Evolutionary conservation across 2,113 vertebrate genomes (phyloP), one percentile per base, ranked within the genome.

Genomic region (Chlamydotis undulata): DNA sequence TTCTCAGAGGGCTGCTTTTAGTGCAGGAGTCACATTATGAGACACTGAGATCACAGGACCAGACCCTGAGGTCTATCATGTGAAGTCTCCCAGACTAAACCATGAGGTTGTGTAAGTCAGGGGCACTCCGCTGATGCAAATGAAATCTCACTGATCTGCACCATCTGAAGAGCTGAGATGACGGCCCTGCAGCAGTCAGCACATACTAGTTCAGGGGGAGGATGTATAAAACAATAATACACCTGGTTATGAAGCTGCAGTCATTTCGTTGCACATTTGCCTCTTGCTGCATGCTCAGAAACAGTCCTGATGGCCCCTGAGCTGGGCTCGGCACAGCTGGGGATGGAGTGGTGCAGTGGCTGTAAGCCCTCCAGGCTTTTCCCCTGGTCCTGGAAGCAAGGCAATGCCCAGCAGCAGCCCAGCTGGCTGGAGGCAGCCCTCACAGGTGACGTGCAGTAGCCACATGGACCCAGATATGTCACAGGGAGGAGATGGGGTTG

Each of bases 41-140:
- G 49, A 65, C 69, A 61, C 43, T 81, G 77, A 87, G 80, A 89
- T 95, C 95, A 97, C 76, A 92, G 53, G 76, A 86, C 73, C 41
- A 78, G 61, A 71, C 31, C 17, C 50, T 65, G 89, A 94, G 94
- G 77, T 94, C 79, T 88, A 19, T 90, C 93, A 91, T 59, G 59
- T 93, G 86, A 92, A 94, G 39, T 50, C 25, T 92, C 25, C 69
- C 50, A 81, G 64, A 88, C 53, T 74, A 95, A 89, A 94, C 55
- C 73, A 84, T 65, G 61, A 76, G 45, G 14, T 87, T 92, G 80
- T 76, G 89, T 65, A 94, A 93, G 41, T 29, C 24, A 35, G 31
- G 79, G 83, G 9, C 65, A 37, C 43, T 82, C 65, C 89, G 41
- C 14, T 47, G 55, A 7, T 39, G 23, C 35, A 75, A 95, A 85